A percentile compares a stretch with the other conserved stretches of the same genome.
phyloP scores from a whole-genome alignment of 2,888 invertebrate species.

The Erannis defoliaria region DNA sequence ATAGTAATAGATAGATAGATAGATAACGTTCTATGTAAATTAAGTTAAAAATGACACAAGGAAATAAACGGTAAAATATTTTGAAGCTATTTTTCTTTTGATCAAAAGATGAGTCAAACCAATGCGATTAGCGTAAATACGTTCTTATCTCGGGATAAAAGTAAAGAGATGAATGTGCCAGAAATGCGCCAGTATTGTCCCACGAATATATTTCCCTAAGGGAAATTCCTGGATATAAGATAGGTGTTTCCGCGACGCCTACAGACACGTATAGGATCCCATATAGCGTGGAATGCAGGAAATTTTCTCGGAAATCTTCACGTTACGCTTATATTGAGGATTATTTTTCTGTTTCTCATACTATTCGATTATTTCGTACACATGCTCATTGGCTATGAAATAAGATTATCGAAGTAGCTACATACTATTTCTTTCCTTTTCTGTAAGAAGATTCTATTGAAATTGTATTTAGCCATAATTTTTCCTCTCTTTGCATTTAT shows the following conservation, averaged over 20 bases:
- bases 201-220: slow-evolving; percentile 50
- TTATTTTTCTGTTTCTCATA: slow-evolving; percentile 45
- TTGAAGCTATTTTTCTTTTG: slow-evolving; percentile 32
- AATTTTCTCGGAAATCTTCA: slow-evolving; percentile 68
- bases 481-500: neutral
- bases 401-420: slow-evolving; percentile 14
- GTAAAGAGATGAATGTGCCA: slow-evolving; percentile 37
- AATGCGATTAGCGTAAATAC: slow-evolving; percentile 41
- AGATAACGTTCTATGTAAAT: slow-evolving; percentile 23
- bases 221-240: slow-evolving; percentile 57
- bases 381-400: slow-evolving; percentile 32
- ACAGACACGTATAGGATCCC: slow-evolving; percentile 42
- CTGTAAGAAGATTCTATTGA: no score
- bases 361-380: slow-evolving; percentile 52
- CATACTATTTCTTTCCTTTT: neutral
- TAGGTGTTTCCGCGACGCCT: slow-evolving; percentile 60
- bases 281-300: slow-evolving; percentile 57
- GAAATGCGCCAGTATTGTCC: slow-evolving; percentile 39
- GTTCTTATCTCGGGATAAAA: slow-evolving; percentile 26
- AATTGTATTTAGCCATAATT: neutral
- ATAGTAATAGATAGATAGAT: no score
- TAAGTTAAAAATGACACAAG: slow-evolving; percentile 28
- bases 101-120: slow-evolving; percentile 35
- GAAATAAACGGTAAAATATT: slow-evolving; percentile 21
- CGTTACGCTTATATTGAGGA: slow-evolving; percentile 56